These are phyloP conservation scores for Thunnus albacares DNA, from an alignment of 2,797 vertebrate species.

Conservation along the genomic window DNA sequence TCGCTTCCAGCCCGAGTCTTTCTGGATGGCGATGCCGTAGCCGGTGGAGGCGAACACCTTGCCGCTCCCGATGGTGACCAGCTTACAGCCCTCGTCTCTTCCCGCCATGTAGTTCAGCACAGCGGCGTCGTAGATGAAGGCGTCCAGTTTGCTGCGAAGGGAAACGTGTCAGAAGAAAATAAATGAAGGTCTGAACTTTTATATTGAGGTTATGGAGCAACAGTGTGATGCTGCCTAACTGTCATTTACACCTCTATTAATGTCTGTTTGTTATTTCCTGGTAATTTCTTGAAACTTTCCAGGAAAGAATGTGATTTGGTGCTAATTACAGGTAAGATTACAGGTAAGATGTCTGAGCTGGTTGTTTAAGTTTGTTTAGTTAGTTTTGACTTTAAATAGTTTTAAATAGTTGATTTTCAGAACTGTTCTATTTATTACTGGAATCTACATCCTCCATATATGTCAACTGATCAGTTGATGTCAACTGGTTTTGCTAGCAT, in stretches of 20 bases:
- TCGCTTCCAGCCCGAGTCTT: constrained; percentile 98
- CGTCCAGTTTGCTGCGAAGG: constrained; percentile 93
- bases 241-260: background rate
- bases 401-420: background rate
- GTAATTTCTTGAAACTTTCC: background rate
- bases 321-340: background rate
- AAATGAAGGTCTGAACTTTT: background rate
- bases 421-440: background rate
- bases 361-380: background rate
- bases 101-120: constrained; percentile 99
- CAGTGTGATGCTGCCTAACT: background rate
- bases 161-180: constrained; percentile 18
- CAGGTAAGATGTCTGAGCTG: background rate
- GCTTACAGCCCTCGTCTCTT: constrained; percentile 97
- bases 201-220: background rate
- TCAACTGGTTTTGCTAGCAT: background rate
- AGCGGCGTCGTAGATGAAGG: constrained; percentile 98
- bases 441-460: constrained; percentile 1
- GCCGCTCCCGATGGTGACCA: constrained; percentile 98
- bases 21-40: constrained; percentile 99
- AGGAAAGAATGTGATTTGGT: background rate
- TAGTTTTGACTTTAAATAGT: background rate
- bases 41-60: constrained; percentile 98
- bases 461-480: constrained; percentile 15
- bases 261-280: background rate